Percentiles rank a stretch among this genome's conserved stretches.
Evolutionary conservation across 2,888 invertebrate genomes (phyloP).

Genomic region (Nephrotoma appendiculata): DNA sequence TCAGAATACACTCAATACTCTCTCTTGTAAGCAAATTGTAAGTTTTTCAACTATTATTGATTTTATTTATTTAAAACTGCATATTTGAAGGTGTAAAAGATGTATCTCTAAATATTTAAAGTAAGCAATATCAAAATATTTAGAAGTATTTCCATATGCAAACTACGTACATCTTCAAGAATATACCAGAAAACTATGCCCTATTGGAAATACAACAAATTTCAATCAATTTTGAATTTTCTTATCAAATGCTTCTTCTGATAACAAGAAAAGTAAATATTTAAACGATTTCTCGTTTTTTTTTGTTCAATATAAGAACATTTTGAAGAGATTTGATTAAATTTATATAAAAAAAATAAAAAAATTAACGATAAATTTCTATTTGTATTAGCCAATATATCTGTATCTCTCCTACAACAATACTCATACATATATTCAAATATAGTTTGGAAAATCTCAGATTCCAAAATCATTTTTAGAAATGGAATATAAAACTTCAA

Average conservation of each 20-base stretch:
- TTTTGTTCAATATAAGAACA: not conserved
- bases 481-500: not conserved
- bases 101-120: too few species aligned
- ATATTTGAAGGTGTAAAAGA: too few species aligned
- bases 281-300: not conserved
- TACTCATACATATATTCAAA: not conserved
- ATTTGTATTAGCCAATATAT: not conserved
- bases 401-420: not conserved
- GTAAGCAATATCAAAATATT: too few species aligned
- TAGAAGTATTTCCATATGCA: too few species aligned
- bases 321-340: not conserved
- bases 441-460: not conserved
- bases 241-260: not conserved
- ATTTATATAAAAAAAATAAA: not conserved
- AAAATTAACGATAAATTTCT: not conserved
- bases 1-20: too few species aligned
- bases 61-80: too few species aligned
- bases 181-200: too few species aligned
- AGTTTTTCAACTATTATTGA: too few species aligned
- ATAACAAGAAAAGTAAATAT: not conserved
- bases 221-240: not conserved
- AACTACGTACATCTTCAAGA: too few species aligned
- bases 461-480: not conserved
- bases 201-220: too few species aligned
- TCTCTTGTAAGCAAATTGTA: too few species aligned